Evolutionary conservation across 2,113 vertebrate species (phyloP).

Genomic region (Ptychochromis oligacanthus): DNA sequence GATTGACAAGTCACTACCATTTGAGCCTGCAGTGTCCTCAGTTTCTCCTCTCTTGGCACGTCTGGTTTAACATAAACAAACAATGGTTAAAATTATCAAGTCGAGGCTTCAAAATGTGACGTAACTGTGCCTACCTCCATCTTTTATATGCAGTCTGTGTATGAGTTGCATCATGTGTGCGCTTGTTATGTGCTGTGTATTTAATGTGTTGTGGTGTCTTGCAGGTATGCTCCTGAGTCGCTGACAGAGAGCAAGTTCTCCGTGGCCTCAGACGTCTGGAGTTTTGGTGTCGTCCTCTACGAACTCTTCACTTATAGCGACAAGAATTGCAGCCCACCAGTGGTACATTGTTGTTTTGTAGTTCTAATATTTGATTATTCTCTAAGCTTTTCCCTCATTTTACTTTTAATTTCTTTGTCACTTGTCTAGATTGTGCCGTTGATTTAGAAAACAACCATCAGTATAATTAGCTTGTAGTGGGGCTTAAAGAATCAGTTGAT

Average conservation of each 20-base stretch:
- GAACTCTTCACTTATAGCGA: conserved; percentile 97
- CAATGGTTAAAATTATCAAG: background rate
- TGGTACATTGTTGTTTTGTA: conserved; percentile 74
- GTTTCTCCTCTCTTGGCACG: too few species aligned
- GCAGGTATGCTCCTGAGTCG: conserved; percentile 97
- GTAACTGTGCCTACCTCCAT: background rate
- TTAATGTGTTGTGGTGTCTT: conserved; percentile 38
- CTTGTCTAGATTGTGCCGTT: background rate
- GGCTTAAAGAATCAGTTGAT: conserved; percentile 21
- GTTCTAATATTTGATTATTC: too few species aligned
- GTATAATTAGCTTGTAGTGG: background rate
- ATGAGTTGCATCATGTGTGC: background rate
- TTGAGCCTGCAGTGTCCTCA: background rate
- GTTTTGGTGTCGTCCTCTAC: conserved; percentile 96
- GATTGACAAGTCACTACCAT: background rate
- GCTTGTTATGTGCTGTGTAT: background rate
- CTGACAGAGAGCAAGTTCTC: conserved; percentile 98
- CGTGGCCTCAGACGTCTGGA: conserved; percentile 97
- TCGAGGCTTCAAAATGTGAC: background rate
- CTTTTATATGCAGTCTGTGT: background rate
- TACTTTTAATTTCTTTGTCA: background rate
- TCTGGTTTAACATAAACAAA: too few species aligned
- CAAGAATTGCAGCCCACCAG: conserved; percentile 94
- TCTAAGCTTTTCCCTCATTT: background rate
- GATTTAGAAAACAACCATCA: conserved; percentile 5